Base-by-base conservation (phyloP, 1,140 invertebrate genomes). In the Drosophila bocqueti region DNA sequence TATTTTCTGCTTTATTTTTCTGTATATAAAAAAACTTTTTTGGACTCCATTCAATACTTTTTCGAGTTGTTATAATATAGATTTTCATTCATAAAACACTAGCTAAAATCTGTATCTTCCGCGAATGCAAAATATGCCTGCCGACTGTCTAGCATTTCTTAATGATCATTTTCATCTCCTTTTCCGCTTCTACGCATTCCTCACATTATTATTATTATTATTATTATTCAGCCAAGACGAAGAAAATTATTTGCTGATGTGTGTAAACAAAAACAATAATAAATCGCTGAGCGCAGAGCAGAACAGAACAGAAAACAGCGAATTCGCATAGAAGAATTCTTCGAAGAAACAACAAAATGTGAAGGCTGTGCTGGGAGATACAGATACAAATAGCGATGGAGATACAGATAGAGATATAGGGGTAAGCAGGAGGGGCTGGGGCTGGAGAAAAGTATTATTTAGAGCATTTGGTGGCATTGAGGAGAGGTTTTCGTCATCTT, bases 201-300 rank as follows among this genome's bases (percentile, higher is more conserved):
- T 36, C 10, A 2, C 6, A 52, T 29, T 29, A 38, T 13, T 38
- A 38, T 13, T 29, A 38, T 13, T 38, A 38, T 13, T 38, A 38
- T 13, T 36, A 21, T 46, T 26, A 26, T 29, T 54, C 13, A 31
- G 42, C 5, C 2, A 45, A 63, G 63, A 46, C 21, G 34, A 67
- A 36, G 49, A 67, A 45, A 55, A 71, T 68, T 68, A 68, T 68
- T 68, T 47, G 63, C 63, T 71, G 38, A 67, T 67, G 67, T 71
- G 67, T 71, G 63, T 71, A 71, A 71, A 68, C 67, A 71, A 71
- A 71, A 71, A 55, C 67, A 71, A 68, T 71, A 71, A 71, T 71
- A 71, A 46, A 68, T 71, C 40, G 67, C 62, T 21, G 13, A 52
- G 61, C 61, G 66, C 38, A 10, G 34, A 52, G 31, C 34, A n/a